Percentiles rank a stretch among this genome's conserved stretches.
These are phyloP conservation scores for Rhinichthys klamathensis DNA, from an alignment of 2,113 vertebrate genomes.

Conservation along the genomic window DNA sequence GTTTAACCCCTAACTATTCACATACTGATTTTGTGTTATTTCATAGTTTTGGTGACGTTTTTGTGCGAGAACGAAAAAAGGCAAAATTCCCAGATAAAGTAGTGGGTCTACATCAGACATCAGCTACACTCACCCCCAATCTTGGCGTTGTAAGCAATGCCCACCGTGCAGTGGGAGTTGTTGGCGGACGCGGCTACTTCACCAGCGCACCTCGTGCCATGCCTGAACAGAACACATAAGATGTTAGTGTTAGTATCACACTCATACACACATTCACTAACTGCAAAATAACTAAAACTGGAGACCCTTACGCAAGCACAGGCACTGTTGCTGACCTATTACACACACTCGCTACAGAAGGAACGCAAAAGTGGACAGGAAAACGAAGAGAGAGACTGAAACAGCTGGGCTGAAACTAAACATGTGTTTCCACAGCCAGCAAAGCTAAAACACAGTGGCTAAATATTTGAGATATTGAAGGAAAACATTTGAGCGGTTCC, in stretches of 20 bases:
- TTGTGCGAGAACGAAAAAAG: not conserved
- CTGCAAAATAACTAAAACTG: conserved; percentile 20
- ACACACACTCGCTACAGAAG: conserved; percentile 40
- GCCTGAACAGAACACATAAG: conserved; percentile 77
- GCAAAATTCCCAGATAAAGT: conserved; percentile 26
- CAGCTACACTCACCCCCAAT: conserved; percentile 88
- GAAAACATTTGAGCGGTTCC: conserved; percentile 43
- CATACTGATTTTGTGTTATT: not conserved
- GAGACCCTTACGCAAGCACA: conserved; percentile 4
- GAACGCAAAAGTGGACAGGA: conserved; percentile 34
- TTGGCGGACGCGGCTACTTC: conserved; percentile 97
- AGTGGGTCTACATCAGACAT: conserved; percentile 11
- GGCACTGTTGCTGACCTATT: not conserved
- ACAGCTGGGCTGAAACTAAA: conserved; percentile 58
- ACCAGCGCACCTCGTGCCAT: conserved; percentile 97
- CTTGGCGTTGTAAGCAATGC: conserved; percentile 96
- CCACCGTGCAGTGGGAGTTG: conserved; percentile 97
- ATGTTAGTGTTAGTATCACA: conserved; percentile 44
- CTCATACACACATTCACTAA: not conserved
- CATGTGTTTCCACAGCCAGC: conserved; percentile 45
- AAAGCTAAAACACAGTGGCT: conserved; percentile 38
- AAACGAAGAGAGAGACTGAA: conserved; percentile 14
- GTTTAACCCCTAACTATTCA: no score
- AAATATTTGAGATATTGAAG: conserved; percentile 55
- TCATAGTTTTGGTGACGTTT: not conserved